Conservation (phyloP, 2,113 vertebrate species). For the Pyxicephalus adspersus region DNA sequence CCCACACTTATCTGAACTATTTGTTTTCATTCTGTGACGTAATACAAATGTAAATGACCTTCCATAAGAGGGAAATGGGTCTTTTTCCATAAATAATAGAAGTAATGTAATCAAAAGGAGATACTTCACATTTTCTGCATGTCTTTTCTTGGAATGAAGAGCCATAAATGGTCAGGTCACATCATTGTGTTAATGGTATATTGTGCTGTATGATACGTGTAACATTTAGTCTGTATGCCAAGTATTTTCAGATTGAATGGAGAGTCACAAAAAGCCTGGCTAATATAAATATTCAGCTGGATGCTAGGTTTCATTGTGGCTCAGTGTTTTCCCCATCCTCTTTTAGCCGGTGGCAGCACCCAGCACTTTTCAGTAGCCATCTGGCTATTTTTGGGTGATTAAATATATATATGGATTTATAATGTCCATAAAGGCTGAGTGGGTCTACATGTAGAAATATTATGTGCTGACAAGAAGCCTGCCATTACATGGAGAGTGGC, state of each 20-base stretch:
- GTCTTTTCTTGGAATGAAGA: slow-evolving; percentile 8
- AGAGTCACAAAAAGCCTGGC: background rate
- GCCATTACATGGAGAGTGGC: too few relatives aligned
- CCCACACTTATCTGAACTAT: slow-evolving; percentile 10
- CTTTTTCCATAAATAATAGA: slow-evolving; percentile 19
- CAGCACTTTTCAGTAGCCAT: too few relatives aligned
- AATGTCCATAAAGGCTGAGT: too few relatives aligned
- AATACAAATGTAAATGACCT: slow-evolving; percentile 9
- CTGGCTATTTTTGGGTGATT: too few relatives aligned
- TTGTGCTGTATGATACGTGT: too few relatives aligned
- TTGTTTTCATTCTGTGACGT: slow-evolving; percentile 19
- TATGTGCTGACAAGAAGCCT: too few relatives aligned
- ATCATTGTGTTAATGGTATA: background rate
- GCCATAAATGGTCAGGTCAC: slow-evolving; percentile 36
- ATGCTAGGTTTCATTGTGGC: background rate
- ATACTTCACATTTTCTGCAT: slow-evolving; percentile 1
- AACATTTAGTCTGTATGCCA: too few relatives aligned
- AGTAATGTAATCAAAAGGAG: background rate
- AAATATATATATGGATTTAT: background rate
- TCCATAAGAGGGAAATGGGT: slow-evolving; percentile 10
- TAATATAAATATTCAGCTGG: background rate
- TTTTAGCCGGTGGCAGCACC: too few relatives aligned
- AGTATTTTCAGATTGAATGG: too few relatives aligned
- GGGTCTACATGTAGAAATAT: too few relatives aligned
- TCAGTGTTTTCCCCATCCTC: background rate